Percentiles rank a stretch among this genome's conserved stretches.
Evolutionary conservation across 92 coral and sea anemone genomes (phyloP).

Genomic region (Heliopora coerulea): DNA sequence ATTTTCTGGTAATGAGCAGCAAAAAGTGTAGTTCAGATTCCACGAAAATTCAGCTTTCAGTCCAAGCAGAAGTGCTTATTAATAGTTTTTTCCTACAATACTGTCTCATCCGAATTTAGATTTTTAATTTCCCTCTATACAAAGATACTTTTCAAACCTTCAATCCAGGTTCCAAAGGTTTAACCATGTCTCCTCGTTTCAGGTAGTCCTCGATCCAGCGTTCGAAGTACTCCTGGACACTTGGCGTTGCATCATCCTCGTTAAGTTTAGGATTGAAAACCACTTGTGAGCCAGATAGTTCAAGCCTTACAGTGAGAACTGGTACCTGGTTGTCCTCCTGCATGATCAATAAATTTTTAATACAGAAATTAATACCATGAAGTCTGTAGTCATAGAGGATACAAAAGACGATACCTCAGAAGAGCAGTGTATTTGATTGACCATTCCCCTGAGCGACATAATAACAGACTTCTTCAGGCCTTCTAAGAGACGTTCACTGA

Average conservation of each 20-base stretch:
- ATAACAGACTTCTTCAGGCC: slow-evolving; percentile 76
- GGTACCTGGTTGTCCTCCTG: slow-evolving; percentile 69
- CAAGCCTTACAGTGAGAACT: slow-evolving; percentile 81
- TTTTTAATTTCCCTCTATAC: too few relatives aligned
- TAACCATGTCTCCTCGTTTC: slow-evolving; percentile 74
- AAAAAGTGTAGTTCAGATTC: too few relatives aligned
- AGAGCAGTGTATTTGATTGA: slow-evolving; percentile 77
- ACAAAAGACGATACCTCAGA: slow-evolving; percentile 56
- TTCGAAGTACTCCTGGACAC: slow-evolving; percentile 84
- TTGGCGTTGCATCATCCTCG: slow-evolving; percentile 71
- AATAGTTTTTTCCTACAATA: too few relatives aligned
- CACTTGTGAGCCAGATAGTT: slow-evolving; percentile 89
- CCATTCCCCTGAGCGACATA: slow-evolving; percentile 80
- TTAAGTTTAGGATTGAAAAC: slow-evolving; percentile 91
- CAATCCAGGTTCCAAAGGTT: slow-evolving; percentile 70
- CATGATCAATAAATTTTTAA: background rate
- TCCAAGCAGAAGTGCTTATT: too few relatives aligned
- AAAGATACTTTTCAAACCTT: slow-evolving; percentile 53
- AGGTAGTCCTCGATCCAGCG: slow-evolving; percentile 85
- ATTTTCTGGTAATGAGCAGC: too few relatives aligned
- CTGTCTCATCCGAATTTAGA: too few relatives aligned
- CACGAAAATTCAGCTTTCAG: too few relatives aligned
- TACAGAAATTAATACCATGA: too few relatives aligned
- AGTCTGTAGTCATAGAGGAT: background rate
- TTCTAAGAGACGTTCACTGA: slow-evolving; percentile 76